Percentiles rank a stretch among this genome's conserved stretches.
Evolutionary conservation across 2,888 invertebrate genomes (phyloP).

Genomic region (Axea sp.): DNA sequence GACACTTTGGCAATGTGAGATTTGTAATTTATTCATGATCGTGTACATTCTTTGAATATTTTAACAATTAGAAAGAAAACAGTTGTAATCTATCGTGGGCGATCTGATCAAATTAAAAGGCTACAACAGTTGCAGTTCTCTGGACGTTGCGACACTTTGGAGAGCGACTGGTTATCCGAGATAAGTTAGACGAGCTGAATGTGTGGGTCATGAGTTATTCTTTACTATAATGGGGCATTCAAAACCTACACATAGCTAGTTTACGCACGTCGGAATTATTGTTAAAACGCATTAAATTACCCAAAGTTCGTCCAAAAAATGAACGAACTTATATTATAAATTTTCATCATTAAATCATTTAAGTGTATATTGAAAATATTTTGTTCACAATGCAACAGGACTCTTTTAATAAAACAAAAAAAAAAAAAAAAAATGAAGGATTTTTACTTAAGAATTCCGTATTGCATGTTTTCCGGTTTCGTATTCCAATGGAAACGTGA

Average conservation of each 20-base stretch:
- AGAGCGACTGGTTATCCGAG: slow-evolving; percentile 46
- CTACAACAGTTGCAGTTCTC: slow-evolving; percentile 42
- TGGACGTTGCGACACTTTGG: slow-evolving; percentile 46
- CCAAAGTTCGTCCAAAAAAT: slow-evolving; percentile 41
- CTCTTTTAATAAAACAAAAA: too few species aligned
- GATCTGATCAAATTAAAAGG: slow-evolving; percentile 55
- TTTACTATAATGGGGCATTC: slow-evolving; percentile 63
- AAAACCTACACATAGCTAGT: slow-evolving; percentile 55
- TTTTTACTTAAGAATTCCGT: slow-evolving; percentile 44
- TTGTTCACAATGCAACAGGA: too few species aligned
- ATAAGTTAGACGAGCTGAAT: slow-evolving; percentile 57
- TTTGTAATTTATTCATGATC: slow-evolving; percentile 31
- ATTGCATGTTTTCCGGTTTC: slow-evolving; percentile 22
- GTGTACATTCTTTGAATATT: slow-evolving; percentile 56
- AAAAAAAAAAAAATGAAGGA: slow-evolving; percentile 12
- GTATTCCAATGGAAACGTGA: slow-evolving; percentile 17
- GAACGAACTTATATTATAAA: too few species aligned
- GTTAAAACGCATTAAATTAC: background rate
- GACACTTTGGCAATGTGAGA: slow-evolving; percentile 6
- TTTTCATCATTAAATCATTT: too few species aligned
- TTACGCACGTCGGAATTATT: slow-evolving; percentile 11
- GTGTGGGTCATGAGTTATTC: slow-evolving; percentile 66
- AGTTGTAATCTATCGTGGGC: slow-evolving; percentile 42
- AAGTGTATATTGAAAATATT: too few species aligned
- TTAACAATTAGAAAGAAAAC: slow-evolving; percentile 34